Conservation (phyloP, 2,113 vertebrate species). For the Callionymus lyra region DNA sequence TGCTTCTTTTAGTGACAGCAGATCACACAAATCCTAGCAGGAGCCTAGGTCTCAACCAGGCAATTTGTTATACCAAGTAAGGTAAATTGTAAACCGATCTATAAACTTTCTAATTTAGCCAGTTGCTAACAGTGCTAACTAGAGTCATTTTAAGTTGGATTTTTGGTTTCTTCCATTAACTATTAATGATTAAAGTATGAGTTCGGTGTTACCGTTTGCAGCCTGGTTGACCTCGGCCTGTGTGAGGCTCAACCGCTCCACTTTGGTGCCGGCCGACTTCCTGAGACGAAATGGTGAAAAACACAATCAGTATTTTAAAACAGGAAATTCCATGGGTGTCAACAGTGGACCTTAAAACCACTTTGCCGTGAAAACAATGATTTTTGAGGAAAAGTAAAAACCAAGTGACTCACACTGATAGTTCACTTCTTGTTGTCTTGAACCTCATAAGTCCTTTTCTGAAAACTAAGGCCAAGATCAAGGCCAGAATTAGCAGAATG, state of each 20-base stretch:
- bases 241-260: conserved; percentile 59
- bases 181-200: too few relatives aligned
- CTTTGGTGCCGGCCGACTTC: conserved; percentile 58
- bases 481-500: conserved; percentile 36
- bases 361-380: conserved; percentile 2
- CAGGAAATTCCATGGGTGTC: conserved; percentile 17
- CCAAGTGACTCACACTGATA: conserved; percentile 64
- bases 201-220: conserved; percentile 46
- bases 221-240: conserved; percentile 44
- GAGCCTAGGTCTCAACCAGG: background rate
- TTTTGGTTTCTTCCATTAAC: too few relatives aligned
- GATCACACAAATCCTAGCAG: too few relatives aligned
- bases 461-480: conserved; percentile 39
- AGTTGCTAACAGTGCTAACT: too few relatives aligned
- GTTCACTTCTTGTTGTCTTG: conserved; percentile 19
- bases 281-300: conserved; percentile 37
- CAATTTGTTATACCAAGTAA: too few relatives aligned
- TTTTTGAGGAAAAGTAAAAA: conserved; percentile 1
- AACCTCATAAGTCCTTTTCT: too few relatives aligned
- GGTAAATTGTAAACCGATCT: too few relatives aligned
- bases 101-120: too few relatives aligned
- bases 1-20: too few relatives aligned
- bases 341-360: too few relatives aligned
- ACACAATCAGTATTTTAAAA: conserved; percentile 20
- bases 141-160: too few relatives aligned